Conservation (phyloP, 1,140 invertebrate genomes). For the Rhyzopertha dominica region DNA sequence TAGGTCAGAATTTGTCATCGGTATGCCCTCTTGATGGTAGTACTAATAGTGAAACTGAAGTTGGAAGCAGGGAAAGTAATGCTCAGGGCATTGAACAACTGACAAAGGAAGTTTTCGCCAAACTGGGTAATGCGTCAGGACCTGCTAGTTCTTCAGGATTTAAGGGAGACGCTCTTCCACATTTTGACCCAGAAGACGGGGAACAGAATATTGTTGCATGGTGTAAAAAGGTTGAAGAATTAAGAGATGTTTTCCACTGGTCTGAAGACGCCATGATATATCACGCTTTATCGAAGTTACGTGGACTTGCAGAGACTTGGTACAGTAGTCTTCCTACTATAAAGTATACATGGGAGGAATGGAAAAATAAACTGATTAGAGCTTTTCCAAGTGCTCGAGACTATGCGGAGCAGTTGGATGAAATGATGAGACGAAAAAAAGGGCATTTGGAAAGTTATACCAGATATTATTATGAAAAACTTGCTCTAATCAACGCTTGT, state of each 20-base stretch:
- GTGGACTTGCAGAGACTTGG: conserved; percentile 23
- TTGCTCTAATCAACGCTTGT: conserved; percentile 30
- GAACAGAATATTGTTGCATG: conserved; percentile 27
- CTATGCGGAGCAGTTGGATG: conserved; percentile 27
- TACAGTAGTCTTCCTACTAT: conserved; percentile 23
- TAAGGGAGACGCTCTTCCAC: conserved; percentile 18
- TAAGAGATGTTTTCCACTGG: conserved; percentile 18
- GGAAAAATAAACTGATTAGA: conserved; percentile 19
- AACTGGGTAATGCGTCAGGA: no score
- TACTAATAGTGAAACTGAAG: no score
- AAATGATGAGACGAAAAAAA: conserved; percentile 29
- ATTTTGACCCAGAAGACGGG: conserved; percentile 30
- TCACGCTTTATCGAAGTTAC: conserved; percentile 16
- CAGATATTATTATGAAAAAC: conserved; percentile 33
- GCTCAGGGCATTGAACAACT: no score
- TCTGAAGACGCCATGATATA: conserved; percentile 15
- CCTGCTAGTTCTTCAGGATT: no score
- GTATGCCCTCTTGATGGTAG: no score
- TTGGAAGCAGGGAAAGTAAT: no score
- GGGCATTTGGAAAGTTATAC: conserved; percentile 27
- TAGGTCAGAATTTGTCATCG: no score
- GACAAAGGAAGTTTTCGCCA: no score
- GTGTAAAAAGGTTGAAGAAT: conserved; percentile 24
- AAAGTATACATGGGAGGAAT: conserved; percentile 25
- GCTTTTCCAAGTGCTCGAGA: conserved; percentile 28